A percentile compares a stretch with the other conserved stretches of the same genome.
Evolutionary conservation across 2,888 invertebrate genomes (phyloP).

Genomic region (Scaptomyza tumidula): DNA sequence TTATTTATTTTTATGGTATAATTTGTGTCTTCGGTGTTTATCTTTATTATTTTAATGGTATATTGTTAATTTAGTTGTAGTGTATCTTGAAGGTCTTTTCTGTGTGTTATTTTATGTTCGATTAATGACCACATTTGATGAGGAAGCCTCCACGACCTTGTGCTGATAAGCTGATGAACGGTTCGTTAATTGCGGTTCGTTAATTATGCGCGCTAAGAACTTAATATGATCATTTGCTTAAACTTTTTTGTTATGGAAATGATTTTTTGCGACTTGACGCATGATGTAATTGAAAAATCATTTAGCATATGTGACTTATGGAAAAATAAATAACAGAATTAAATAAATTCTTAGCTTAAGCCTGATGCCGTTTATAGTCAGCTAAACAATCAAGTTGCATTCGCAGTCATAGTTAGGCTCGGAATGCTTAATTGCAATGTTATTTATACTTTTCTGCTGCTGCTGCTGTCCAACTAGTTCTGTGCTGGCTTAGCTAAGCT

Average conservation of each 20-base stretch:
- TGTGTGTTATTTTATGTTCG: slow-evolving; percentile 6
- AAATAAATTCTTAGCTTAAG: slow-evolving; percentile 11
- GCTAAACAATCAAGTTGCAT: slow-evolving; percentile 17
- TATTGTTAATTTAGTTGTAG: slow-evolving; percentile 44
- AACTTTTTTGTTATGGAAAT: slow-evolving; percentile 44
- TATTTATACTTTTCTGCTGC: slow-evolving; percentile 3
- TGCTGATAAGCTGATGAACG: slow-evolving; percentile 44
- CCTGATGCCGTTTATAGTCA: slow-evolving; percentile 24
- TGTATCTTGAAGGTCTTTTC: slow-evolving; percentile 44
- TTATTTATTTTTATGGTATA: slow-evolving; percentile 1
- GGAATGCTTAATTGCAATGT: slow-evolving; percentile 34
- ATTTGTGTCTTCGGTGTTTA: slow-evolving; percentile 26
- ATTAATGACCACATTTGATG: slow-evolving; percentile 43
- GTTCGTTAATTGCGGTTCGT: slow-evolving; percentile 51
- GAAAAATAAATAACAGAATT: slow-evolving; percentile 21
- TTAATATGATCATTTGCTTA: slow-evolving; percentile 30
- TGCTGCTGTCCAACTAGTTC: slow-evolving; percentile 20
- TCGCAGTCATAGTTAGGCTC: slow-evolving; percentile 12
- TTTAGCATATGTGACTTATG: slow-evolving; percentile 28
- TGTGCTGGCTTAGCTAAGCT: slow-evolving; percentile 10
- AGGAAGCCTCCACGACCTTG: slow-evolving; percentile 55
- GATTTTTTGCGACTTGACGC: neutral
- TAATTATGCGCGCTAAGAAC: slow-evolving; percentile 41
- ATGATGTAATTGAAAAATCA: slow-evolving; percentile 59
- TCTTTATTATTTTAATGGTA: slow-evolving; percentile 11